Conservation (phyloP, 1,140 invertebrate species). For the Bursaphelenchus mucronatus region DNA sequence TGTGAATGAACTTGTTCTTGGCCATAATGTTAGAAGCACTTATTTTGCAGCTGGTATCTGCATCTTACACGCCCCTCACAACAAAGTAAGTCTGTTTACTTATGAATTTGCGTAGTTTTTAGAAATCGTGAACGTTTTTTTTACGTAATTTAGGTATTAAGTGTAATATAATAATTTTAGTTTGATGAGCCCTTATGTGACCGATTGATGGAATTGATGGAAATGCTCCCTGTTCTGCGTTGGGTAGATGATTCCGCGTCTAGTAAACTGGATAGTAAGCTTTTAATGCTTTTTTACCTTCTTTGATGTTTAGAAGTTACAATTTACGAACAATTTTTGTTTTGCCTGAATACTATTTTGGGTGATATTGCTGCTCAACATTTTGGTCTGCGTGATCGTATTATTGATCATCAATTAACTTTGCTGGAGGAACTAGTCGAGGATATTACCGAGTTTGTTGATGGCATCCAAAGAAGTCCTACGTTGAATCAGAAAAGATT, state of each 20-base stretch:
- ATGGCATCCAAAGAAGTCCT: slow-evolving; percentile 10
- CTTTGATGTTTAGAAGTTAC: slow-evolving; percentile 50
- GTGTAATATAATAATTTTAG: slow-evolving; percentile 34
- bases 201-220: slow-evolving; percentile 40
- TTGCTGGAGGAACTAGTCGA: slow-evolving; percentile 39
- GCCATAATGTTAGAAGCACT: slow-evolving; percentile 56
- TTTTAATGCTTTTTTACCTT: slow-evolving; percentile 14
- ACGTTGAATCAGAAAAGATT: background rate
- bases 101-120: background rate
- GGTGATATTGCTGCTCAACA: slow-evolving; percentile 56
- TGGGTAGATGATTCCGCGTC: slow-evolving; percentile 57
- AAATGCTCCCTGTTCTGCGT: slow-evolving; percentile 44
- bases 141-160: background rate
- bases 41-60: slow-evolving; percentile 51
- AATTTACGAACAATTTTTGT: slow-evolving; percentile 58
- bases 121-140: no score
- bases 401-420: slow-evolving; percentile 50
- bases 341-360: slow-evolving; percentile 58
- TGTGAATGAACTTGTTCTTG: slow-evolving; percentile 57
- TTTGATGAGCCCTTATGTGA: slow-evolving; percentile 39
- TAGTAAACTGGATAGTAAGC: slow-evolving; percentile 51
- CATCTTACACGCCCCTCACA: slow-evolving; percentile 47
- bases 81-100: slow-evolving; percentile 8
- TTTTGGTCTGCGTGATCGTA: slow-evolving; percentile 40
- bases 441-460: slow-evolving; percentile 25